Percentiles rank a stretch among this genome's conserved stretches.
Evolutionary conservation across 2,888 invertebrate species (phyloP).

Genomic region (Galerucella calmariensis): DNA sequence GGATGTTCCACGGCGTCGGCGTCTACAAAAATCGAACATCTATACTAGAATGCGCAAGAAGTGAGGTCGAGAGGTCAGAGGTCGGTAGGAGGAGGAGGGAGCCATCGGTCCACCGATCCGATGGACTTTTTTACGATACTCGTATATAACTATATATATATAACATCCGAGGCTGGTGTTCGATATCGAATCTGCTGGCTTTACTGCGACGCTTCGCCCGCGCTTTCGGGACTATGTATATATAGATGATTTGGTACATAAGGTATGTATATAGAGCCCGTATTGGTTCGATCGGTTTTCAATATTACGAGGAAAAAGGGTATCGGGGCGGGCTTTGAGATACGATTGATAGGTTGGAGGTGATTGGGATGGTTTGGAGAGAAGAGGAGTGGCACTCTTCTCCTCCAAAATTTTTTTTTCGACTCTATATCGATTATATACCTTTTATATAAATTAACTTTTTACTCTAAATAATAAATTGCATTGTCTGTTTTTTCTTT

Average conservation of each 20-base stretch:
- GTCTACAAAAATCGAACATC: constrained; percentile 66
- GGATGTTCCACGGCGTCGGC: constrained; percentile 57
- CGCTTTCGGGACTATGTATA: constrained; percentile 26
- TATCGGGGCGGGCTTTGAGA: constrained; percentile 43
- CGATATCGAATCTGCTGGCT: constrained; percentile 55
- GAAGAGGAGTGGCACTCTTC: constrained; percentile 19
- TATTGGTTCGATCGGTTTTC: constrained; percentile 49
- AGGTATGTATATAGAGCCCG: constrained; percentile 40
- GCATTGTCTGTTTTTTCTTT: neutral
- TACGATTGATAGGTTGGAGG: constrained; percentile 41
- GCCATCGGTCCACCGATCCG: constrained; percentile 53
- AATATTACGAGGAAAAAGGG: constrained; percentile 44
- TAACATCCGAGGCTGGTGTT: constrained; percentile 53
- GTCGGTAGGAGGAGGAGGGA: constrained; percentile 48
- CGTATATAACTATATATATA: constrained; percentile 41
- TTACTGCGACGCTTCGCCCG: constrained; percentile 47
- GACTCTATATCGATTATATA: constrained; percentile 7
- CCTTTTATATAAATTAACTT: neutral
- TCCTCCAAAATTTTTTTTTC: constrained; percentile 14
- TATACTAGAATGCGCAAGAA: constrained; percentile 63
- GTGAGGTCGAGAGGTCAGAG: constrained; percentile 53
- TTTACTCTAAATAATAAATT: neutral
- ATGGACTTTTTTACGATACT: constrained; percentile 63
- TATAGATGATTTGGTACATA: constrained; percentile 34
- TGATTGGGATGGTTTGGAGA: constrained; percentile 40